phyloP scores from a whole-genome alignment of 2,888 invertebrate species.

The Rapana venosa region DNA sequence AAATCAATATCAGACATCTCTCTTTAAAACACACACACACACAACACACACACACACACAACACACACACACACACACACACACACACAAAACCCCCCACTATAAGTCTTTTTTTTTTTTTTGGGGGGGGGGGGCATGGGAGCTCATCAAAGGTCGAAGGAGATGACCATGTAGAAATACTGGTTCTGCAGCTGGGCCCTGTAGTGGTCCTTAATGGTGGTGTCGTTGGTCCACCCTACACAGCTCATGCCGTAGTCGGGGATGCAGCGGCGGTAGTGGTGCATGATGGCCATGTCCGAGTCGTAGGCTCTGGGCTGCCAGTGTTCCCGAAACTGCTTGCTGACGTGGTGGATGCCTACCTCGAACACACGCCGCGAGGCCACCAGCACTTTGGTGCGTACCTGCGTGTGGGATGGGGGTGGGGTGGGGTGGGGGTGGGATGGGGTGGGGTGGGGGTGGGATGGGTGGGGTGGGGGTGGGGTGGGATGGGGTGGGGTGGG shows the following conservation, averaged over 20 bases:
- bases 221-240: slow-evolving; percentile 45
- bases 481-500: no score
- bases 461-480: no score
- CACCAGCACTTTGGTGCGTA: slow-evolving; percentile 78
- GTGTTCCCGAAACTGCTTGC: slow-evolving; percentile 75
- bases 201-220: slow-evolving; percentile 44
- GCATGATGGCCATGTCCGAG: slow-evolving; percentile 63
- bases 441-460: no score
- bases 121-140: no score
- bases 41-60: slow-evolving; percentile 7
- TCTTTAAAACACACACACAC: not conserved
- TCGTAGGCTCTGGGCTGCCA: slow-evolving; percentile 62
- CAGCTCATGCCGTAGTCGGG: slow-evolving; percentile 70
- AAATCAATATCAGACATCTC: no score
- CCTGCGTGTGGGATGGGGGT: no score
- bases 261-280: slow-evolving; percentile 74
- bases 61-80: not conserved
- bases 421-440: no score
- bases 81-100: not conserved
- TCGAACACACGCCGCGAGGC: slow-evolving; percentile 77
- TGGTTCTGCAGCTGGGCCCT: slow-evolving; percentile 37
- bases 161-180: not conserved
- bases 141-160: slow-evolving; percentile 2
- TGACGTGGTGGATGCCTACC: slow-evolving; percentile 79
- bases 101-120: no score